Base-by-base conservation (phyloP, 2,113 vertebrate species). In the Boulengerochromis microlepis region DNA sequence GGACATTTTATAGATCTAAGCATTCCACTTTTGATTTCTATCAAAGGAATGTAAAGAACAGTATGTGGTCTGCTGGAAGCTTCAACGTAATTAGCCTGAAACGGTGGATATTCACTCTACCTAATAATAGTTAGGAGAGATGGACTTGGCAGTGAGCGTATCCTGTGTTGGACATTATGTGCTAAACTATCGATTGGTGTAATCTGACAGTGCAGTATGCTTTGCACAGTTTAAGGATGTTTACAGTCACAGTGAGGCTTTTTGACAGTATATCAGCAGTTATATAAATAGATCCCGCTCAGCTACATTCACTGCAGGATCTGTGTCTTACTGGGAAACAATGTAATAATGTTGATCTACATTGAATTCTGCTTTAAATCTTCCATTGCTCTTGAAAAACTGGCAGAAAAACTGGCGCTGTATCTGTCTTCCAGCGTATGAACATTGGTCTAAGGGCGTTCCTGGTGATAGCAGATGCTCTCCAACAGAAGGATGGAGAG, bases 401-500 rank as follows among this genome's bases (percentile, higher is more conserved):
- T 40, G 16, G 33, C 12, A 42, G 31, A 4, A 33, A 61, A 64
- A 33, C 59, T 64, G 59, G 40, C 35, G 3, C 12, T 80, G 22
- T 40, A 1, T 82, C 8, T 88, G 33, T 81, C 57, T 83, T 84
- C 15, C 96, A 99, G 99, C 98, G 99, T 93, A 99, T 99, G 98
- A 99, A 99, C 96, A 99, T 99, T 52, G 99, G 98, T 85, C 95
- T 99, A 71, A 97, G 99, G 92, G 99, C 99, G 0, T 99, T 99
- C 94, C 96, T 99, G 95, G 99, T 99, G 66, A 98, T 99, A 91
- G 99, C 99, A 3, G 99, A 99, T 40, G 99, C 98, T 91, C 96
- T 99, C 90, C 99, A 99, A 88, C 98, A 99, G 91, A 99, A 99
- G 92, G 99, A 99, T 8, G 98, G 99, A 3, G 99, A 99, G 78